phyloP scores from a whole-genome alignment of 53 echinoderm and acorn worm genomes.

The Pentamera pediparva region DNA sequence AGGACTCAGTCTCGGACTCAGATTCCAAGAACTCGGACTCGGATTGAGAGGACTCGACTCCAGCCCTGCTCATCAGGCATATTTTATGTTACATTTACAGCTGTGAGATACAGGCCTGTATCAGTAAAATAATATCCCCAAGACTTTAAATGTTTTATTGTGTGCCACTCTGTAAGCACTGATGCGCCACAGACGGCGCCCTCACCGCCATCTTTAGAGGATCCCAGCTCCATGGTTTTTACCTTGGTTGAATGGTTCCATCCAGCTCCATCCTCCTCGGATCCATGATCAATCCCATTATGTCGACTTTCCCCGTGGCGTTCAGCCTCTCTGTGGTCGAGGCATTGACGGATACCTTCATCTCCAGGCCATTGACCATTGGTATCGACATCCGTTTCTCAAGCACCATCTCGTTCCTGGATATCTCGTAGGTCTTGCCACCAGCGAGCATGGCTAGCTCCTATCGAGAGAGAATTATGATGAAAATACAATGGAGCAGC shows the following conservation, averaged over 20 bases:
- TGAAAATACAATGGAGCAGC: neutral
- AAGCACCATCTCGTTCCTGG: slow-evolving; percentile 38
- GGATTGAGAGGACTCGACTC: too few relatives aligned
- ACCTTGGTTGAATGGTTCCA: slow-evolving; percentile 86
- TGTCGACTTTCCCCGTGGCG: slow-evolving; percentile 63
- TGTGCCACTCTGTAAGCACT: neutral
- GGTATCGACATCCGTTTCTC: slow-evolving; percentile 38
- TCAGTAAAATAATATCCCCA: too few relatives aligned
- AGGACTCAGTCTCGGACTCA: too few relatives aligned
- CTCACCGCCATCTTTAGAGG: neutral
- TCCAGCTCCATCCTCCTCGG: slow-evolving; percentile 64
- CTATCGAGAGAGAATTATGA: neutral
- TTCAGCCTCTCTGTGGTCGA: slow-evolving; percentile 51
- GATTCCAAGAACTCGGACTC: too few relatives aligned
- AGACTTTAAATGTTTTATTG: too few relatives aligned
- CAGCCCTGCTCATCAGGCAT: too few relatives aligned
- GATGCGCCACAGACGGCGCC: neutral
- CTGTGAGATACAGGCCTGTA: too few relatives aligned
- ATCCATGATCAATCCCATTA: slow-evolving; percentile 49
- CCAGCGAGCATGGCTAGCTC: slow-evolving; percentile 27
- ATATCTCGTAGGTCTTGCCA: slow-evolving; percentile 53
- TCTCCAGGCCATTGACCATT: slow-evolving; percentile 57
- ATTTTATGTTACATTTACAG: too few relatives aligned
- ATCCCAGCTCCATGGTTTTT: neutral
- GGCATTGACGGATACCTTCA: slow-evolving; percentile 63